Percentiles rank a stretch among this genome's conserved stretches.
These are phyloP conservation scores for Athene cunicularia DNA, from an alignment of 2,113 vertebrate species.

Conservation along the genomic window DNA sequence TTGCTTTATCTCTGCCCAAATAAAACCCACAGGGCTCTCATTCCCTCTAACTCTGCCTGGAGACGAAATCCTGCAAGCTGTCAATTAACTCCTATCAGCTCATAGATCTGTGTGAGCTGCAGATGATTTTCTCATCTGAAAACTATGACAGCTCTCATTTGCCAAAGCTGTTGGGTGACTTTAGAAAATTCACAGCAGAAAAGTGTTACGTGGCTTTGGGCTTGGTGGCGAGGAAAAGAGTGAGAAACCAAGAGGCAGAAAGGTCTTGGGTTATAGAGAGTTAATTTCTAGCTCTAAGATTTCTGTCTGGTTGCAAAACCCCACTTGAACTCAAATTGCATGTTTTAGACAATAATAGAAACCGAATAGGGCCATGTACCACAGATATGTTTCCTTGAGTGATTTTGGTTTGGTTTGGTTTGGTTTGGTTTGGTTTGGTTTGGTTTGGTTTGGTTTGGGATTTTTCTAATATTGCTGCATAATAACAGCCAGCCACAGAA, in stretches of 20 bases:
- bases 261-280: slow-evolving; percentile 44
- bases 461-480: background rate
- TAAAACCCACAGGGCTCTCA: slow-evolving; percentile 75
- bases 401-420: background rate
- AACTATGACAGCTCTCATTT: slow-evolving; percentile 73
- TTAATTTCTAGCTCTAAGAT: slow-evolving; percentile 39
- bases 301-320: background rate
- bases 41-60: slow-evolving; percentile 70
- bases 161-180: slow-evolving; percentile 65
- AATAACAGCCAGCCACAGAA: background rate
- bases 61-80: slow-evolving; percentile 72
- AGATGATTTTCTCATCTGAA: slow-evolving; percentile 75
- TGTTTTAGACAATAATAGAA: slow-evolving; percentile 20
- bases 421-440: background rate
- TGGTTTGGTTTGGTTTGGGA: background rate
- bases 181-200: slow-evolving; percentile 70
- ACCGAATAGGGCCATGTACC: background rate
- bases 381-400: background rate
- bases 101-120: slow-evolving; percentile 66
- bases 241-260: slow-evolving; percentile 14
- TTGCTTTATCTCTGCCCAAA: slow-evolving; percentile 79
- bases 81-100: slow-evolving; percentile 79
- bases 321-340: slow-evolving; percentile 23
- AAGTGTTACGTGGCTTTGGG: slow-evolving; percentile 65
- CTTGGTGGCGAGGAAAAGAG: slow-evolving; percentile 19